Evolutionary conservation across 2,113 vertebrate species (phyloP).

Genomic region (Urocolius indicus): DNA sequence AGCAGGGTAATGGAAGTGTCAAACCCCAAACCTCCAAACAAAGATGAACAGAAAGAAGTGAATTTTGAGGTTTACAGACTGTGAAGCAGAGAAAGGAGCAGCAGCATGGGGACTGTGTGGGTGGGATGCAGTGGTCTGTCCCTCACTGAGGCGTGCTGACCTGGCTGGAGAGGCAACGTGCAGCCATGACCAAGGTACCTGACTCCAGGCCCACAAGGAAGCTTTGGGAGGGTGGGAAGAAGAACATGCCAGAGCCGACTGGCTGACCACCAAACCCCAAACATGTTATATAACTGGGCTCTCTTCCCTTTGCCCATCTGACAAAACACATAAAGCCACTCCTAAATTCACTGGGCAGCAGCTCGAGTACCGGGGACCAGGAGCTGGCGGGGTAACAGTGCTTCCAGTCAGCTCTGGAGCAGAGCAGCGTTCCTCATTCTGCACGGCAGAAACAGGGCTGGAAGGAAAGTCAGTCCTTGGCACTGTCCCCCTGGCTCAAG

Average conservation of each 20-base stretch:
- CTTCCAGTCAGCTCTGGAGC: not conserved
- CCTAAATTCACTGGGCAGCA: conserved; percentile 19
- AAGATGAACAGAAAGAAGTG: not conserved
- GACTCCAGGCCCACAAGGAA: not conserved
- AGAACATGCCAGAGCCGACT: not conserved
- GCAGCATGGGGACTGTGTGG: not conserved
- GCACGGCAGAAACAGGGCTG: not conserved
- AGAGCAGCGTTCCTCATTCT: not conserved
- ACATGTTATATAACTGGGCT: conserved; percentile 25
- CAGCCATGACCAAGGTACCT: not conserved
- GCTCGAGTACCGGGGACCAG: not conserved
- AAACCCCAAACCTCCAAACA: not conserved
- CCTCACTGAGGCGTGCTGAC: not conserved
- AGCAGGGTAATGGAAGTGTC: not conserved
- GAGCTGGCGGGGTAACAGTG: not conserved
- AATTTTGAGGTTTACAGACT: not conserved
- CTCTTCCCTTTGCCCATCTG: conserved; percentile 41
- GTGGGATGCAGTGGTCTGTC: not conserved
- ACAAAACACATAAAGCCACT: conserved; percentile 17
- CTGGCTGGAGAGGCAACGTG: not conserved
- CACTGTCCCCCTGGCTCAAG: not conserved
- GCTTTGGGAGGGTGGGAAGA: not conserved
- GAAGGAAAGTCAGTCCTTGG: not conserved
- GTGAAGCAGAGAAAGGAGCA: not conserved
- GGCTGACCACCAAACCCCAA: conserved; percentile 31